These are phyloP conservation scores for Drosophila lacertosa DNA, from an alignment of 1,140 invertebrate species.

Conservation along the genomic window DNA sequence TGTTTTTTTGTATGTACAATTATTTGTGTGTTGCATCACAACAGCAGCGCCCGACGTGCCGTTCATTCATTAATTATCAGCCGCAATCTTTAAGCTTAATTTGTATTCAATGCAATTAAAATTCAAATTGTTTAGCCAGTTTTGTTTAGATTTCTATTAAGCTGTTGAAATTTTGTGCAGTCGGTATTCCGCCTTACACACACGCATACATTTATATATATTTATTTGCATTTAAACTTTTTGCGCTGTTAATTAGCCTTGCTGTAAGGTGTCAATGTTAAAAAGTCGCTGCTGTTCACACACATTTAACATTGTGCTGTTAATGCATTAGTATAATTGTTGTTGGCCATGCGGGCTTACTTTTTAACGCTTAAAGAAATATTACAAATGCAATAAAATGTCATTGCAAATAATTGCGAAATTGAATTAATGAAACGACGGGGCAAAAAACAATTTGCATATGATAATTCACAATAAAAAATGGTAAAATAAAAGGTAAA, in stretches of 20 bases:
- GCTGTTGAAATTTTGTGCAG: slow-evolving; percentile 21
- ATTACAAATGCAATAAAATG: slow-evolving; percentile 69
- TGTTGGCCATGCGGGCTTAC: slow-evolving; percentile 17
- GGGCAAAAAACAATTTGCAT: slow-evolving; percentile 56
- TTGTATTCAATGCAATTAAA: slow-evolving; percentile 76
- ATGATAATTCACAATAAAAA: slow-evolving; percentile 70
- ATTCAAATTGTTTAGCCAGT: slow-evolving; percentile 37
- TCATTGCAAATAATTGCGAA: slow-evolving; percentile 72
- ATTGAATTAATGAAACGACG: slow-evolving; percentile 58
- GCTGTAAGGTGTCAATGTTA: slow-evolving; percentile 34
- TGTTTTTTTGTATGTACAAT: neutral
- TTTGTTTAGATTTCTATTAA: slow-evolving; percentile 53
- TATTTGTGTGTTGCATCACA: slow-evolving; percentile 39
- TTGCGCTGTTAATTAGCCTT: slow-evolving; percentile 27
- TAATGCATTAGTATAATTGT: neutral
- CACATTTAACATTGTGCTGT: slow-evolving; percentile 12
- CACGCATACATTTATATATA: slow-evolving; percentile 1
- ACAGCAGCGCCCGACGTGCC: slow-evolving; percentile 4
- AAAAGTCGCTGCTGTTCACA: neutral
- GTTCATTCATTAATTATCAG: slow-evolving; percentile 75
- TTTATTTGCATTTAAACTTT: slow-evolving; percentile 5
- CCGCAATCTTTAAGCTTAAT: slow-evolving; percentile 62
- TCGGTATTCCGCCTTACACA: slow-evolving; percentile 19
- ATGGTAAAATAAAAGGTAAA: slow-evolving; percentile 16
- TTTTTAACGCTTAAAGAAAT: slow-evolving; percentile 69